A percentile compares a stretch with the other conserved stretches of the same genome.
Evolutionary conservation across 2,888 invertebrate genomes (phyloP).

Genomic region (Crioceris asparagi): DNA sequence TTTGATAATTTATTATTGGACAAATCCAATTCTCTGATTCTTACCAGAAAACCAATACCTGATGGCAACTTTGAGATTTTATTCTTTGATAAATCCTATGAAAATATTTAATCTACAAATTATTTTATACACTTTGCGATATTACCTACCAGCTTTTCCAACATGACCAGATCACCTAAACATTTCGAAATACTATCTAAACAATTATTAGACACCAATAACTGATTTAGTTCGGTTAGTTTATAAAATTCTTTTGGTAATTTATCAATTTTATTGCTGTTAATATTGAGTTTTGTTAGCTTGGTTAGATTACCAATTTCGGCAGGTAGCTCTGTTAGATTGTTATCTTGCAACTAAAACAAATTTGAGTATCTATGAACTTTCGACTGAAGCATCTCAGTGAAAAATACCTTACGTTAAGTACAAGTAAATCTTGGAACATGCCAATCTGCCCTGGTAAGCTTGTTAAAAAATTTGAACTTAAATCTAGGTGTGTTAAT

Average conservation of each 20-base stretch:
- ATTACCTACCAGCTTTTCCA: constrained; percentile 59
- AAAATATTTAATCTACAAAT: constrained; percentile 18
- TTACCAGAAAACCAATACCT: constrained; percentile 74
- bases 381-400: too few relatives aligned
- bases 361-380: too few relatives aligned
- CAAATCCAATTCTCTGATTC: constrained; percentile 60
- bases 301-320: constrained; percentile 62
- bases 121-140: too few relatives aligned
- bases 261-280: constrained; percentile 53
- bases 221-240: constrained; percentile 55
- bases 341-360: constrained; percentile 73
- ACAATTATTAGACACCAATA: constrained; percentile 67
- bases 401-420: constrained; percentile 47
- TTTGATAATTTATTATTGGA: constrained; percentile 64
- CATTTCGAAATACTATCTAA: constrained; percentile 56
- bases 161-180: constrained; percentile 68
- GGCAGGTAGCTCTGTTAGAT: constrained; percentile 56
- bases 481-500: constrained; percentile 65
- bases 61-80: constrained; percentile 60
- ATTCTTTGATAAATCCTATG: constrained; percentile 71
- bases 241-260: constrained; percentile 58
- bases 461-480: constrained; percentile 56
- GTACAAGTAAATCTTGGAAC: constrained; percentile 54
- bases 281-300: constrained; percentile 55
- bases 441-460: constrained; percentile 55